Conservation (phyloP, 1,140 invertebrate genomes). For the Ericerus pela region DNA sequence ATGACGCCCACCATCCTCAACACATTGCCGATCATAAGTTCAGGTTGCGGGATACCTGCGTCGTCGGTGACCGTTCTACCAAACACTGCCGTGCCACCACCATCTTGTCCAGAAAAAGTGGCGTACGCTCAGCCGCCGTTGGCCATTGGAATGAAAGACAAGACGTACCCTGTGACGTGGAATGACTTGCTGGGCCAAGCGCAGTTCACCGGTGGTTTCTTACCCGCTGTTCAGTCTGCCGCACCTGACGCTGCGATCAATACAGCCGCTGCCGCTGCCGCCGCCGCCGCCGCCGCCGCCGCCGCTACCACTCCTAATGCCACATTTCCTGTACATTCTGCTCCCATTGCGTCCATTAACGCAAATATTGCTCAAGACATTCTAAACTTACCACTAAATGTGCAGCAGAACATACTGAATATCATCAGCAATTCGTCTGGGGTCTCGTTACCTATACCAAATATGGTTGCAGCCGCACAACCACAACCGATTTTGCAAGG, state of each 20-base stretch:
- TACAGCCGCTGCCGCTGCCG: background rate
- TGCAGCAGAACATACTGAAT: constrained; percentile 29
- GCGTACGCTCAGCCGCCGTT: constrained; percentile 11
- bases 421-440: constrained; percentile 27
- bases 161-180: background rate
- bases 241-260: background rate
- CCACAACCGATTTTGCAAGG: background rate
- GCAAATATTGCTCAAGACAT: constrained; percentile 15
- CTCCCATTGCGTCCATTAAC: too few relatives aligned
- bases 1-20: background rate
- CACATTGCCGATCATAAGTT: background rate
- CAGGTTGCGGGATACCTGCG: background rate
- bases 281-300: background rate
- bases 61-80: background rate
- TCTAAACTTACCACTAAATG: constrained; percentile 23
- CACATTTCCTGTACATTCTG: too few relatives aligned
- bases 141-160: constrained; percentile 8
- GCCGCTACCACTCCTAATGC: background rate
- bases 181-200: background rate
- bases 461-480: background rate
- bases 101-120: constrained; percentile 17
- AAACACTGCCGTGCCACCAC: constrained; percentile 22
- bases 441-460: background rate
- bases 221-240: background rate
- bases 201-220: background rate